A percentile compares a stretch with the other conserved stretches of the same genome.
Evolutionary conservation across 2,888 invertebrate genomes (phyloP).

Genomic region (Smittia aterrima): DNA sequence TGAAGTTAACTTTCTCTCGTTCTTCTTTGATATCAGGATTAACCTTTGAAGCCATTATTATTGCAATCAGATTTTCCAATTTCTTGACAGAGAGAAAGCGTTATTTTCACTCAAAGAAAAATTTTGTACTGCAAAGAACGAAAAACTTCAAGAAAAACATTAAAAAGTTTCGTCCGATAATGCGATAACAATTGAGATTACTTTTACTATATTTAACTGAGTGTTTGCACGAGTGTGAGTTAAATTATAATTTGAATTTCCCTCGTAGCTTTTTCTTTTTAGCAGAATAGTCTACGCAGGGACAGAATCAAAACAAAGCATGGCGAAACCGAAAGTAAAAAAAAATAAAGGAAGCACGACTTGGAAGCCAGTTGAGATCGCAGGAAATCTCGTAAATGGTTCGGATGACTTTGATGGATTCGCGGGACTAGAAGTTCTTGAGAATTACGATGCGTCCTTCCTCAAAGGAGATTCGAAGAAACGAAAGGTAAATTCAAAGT

Average conservation of each 20-base stretch:
- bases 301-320: too few species aligned
- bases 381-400: slow-evolving; percentile 57
- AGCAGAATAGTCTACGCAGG: too few species aligned
- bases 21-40: slow-evolving; percentile 72
- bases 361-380: slow-evolving; percentile 68
- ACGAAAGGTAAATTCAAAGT: slow-evolving; percentile 46
- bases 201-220: too few species aligned
- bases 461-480: slow-evolving; percentile 47
- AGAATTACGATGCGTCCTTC: slow-evolving; percentile 60
- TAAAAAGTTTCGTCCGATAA: too few species aligned
- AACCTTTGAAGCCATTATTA: slow-evolving; percentile 50
- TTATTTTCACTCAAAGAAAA: too few species aligned
- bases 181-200: too few species aligned
- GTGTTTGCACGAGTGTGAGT: too few species aligned
- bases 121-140: too few species aligned
- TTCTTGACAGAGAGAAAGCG: too few species aligned
- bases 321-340: background rate
- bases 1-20: slow-evolving; percentile 72
- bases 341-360: slow-evolving; percentile 44
- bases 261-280: too few species aligned
- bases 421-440: slow-evolving; percentile 75
- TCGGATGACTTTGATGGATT: slow-evolving; percentile 63
- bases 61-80: background rate
- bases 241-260: too few species aligned
- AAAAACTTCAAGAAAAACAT: too few species aligned